Evolutionary conservation across 2,888 invertebrate species (phyloP).

Genomic region (Hypsopygia costalis): DNA sequence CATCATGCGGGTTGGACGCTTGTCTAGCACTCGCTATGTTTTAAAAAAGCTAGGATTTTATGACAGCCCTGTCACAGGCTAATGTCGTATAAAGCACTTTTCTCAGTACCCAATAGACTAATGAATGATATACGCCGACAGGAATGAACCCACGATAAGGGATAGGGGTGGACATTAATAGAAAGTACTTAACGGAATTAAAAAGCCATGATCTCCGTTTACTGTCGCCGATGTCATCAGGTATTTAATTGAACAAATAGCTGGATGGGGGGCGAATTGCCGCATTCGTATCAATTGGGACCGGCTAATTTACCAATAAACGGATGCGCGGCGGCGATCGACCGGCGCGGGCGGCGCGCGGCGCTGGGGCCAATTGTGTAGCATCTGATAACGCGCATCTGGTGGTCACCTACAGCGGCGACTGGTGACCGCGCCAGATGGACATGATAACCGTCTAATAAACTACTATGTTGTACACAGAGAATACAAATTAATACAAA

Average conservation of each 20-base stretch:
- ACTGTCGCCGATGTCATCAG: constrained; percentile 1
- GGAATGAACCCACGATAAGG: constrained; percentile 19
- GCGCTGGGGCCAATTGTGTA: neutral
- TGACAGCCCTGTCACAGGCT: too few relatives aligned
- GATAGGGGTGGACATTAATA: constrained; percentile 42
- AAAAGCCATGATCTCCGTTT: constrained; percentile 40
- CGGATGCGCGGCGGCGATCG: neutral
- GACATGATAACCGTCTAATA: too few relatives aligned
- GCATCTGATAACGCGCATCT: constrained; percentile 2
- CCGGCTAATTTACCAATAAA: constrained; percentile 31
- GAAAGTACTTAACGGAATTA: constrained; percentile 41
- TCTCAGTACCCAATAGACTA: constrained; percentile 14
- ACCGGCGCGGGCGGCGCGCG: too few relatives aligned
- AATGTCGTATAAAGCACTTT: neutral
- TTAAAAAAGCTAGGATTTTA: too few relatives aligned
- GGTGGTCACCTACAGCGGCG: neutral
- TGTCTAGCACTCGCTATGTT: too few relatives aligned
- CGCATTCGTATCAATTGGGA: constrained; percentile 32
- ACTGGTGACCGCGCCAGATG: too few relatives aligned
- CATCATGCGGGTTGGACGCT: too few relatives aligned
- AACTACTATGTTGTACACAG: too few relatives aligned
- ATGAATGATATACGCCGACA: constrained; percentile 16
- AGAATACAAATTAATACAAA: too few relatives aligned
- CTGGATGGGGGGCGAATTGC: constrained; percentile 9
- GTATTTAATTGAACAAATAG: constrained; percentile 9